Conservation (phyloP, 2,113 vertebrate genomes). For the Corvus hawaiiensis region DNA sequence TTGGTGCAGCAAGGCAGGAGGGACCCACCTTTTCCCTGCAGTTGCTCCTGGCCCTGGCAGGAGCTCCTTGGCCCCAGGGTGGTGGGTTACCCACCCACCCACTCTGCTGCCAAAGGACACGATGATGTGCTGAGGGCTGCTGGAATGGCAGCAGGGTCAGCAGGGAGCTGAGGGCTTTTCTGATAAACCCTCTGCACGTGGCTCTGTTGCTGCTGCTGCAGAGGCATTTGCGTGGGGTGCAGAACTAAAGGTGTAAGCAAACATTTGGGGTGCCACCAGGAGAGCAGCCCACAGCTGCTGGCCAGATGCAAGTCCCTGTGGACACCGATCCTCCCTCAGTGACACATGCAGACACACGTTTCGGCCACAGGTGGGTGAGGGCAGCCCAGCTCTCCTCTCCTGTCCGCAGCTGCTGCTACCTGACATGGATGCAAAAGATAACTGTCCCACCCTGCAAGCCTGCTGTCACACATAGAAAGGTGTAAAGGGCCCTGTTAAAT, state of each 20-base stretch:
- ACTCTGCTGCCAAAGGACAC: background rate
- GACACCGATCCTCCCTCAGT: rapidly evolving
- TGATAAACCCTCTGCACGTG: rapidly evolving
- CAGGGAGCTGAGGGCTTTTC: background rate
- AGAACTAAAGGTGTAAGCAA: background rate
- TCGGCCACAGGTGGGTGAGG: rapidly evolving
- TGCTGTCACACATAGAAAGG: rapidly evolving
- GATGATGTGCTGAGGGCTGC: rapidly evolving
- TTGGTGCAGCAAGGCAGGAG: background rate
- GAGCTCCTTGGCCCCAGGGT: rapidly evolving
- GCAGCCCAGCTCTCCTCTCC: background rate
- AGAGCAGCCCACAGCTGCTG: background rate
- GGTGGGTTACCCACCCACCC: background rate
- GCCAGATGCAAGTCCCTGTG: background rate
- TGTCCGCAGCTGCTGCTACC: background rate
- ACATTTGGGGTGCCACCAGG: background rate
- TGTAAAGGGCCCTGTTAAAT: background rate
- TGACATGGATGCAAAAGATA: background rate
- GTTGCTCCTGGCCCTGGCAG: background rate
- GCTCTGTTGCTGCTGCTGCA: background rate
- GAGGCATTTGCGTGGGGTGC: rapidly evolving
- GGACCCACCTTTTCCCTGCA: background rate
- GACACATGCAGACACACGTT: rapidly evolving
- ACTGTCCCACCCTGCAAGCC: background rate
- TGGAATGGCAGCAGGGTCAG: background rate